A percentile compares a stretch with the other conserved stretches of the same genome.
These are phyloP conservation scores for Hylyphantes graminicola DNA, from an alignment of 1,140 invertebrate genomes.

Conservation along the genomic window DNA sequence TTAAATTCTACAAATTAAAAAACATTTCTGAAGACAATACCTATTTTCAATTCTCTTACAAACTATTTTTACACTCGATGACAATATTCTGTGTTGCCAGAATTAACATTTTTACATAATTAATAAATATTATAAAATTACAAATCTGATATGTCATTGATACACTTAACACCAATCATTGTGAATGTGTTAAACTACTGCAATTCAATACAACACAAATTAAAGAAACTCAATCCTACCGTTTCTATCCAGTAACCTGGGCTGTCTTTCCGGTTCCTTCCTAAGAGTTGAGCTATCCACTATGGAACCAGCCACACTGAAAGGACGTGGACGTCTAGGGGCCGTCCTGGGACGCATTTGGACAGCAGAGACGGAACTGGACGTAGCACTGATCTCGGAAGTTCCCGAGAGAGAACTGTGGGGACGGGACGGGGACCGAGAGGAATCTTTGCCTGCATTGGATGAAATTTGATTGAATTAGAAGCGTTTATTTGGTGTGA, in stretches of 20 bases:
- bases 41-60: too few species aligned
- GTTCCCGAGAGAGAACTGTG: slow-evolving; percentile 58
- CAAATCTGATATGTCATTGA: too few species aligned
- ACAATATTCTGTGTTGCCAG: too few species aligned
- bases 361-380: slow-evolving; percentile 68
- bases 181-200: too few species aligned
- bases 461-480: not conserved
- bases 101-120: too few species aligned
- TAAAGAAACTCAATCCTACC: not conserved
- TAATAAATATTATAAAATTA: too few species aligned
- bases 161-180: too few species aligned
- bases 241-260: slow-evolving; percentile 8
- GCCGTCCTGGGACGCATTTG: slow-evolving; percentile 69
- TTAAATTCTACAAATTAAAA: too few species aligned
- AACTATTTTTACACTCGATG: too few species aligned
- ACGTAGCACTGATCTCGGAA: slow-evolving; percentile 46
- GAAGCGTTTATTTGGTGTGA: too few species aligned
- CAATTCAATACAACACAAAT: not conserved
- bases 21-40: too few species aligned
- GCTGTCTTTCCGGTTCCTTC: slow-evolving; percentile 26
- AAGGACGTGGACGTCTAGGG: slow-evolving; percentile 76
- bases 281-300: slow-evolving; percentile 18
- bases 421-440: slow-evolving; percentile 54
- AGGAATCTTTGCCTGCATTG: slow-evolving; percentile 53
- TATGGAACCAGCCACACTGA: slow-evolving; percentile 83